Base-by-base conservation (phyloP, 2,888 invertebrate genomes). In the Sabatieria punctata region DNA sequence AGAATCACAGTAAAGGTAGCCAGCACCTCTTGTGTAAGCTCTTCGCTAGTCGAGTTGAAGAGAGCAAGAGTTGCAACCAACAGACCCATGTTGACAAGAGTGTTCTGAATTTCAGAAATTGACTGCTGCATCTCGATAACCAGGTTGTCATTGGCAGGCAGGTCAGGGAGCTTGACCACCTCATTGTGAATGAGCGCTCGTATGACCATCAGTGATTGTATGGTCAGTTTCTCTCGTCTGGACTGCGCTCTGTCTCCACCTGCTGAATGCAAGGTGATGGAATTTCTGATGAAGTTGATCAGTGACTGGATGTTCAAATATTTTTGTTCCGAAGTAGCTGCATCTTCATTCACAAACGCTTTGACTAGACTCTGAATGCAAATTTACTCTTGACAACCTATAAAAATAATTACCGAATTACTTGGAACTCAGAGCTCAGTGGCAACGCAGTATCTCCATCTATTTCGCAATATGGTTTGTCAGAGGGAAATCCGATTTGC, bases 121-220 rank as follows among this genome's bases (percentile, higher is more conserved):
- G 8, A 11, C 30, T 30, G 8, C 30, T 30, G 8, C 30, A 11
- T 8, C 15, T 30, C 30, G 46, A 56, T 57, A 24, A 65, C 49
- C 35, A 57, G 57, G 8, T 30, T 30, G 30, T 15, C 30, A 30
- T 8, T 15, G 15, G 8, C 15, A 15, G 15, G 15, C 15, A 11
- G 8, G 22, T 24, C 33, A 2, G 42, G 33, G 22, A 43, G 2
- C 22, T 43, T 43, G 36, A 37, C 44, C 13, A 44, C 38, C 38
- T 44, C 44, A 23, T 44, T 44, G 38, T 44, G 44, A 8, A 44
- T 4, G 13, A 44, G 13, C 6, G 26, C 19, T 19, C 44, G 15
- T 8, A 44, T 8, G 11, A 42, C 42, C 15, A 4, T 4, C 25
- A 26, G 4, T 24, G 4, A 4, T 2, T 6, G 8, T 15, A 15